Percentiles rank a stretch among this genome's conserved stretches.
These are phyloP conservation scores for Ommatoiulus sabulosus DNA, from an alignment of 2,888 invertebrate species.

Conservation along the genomic window DNA sequence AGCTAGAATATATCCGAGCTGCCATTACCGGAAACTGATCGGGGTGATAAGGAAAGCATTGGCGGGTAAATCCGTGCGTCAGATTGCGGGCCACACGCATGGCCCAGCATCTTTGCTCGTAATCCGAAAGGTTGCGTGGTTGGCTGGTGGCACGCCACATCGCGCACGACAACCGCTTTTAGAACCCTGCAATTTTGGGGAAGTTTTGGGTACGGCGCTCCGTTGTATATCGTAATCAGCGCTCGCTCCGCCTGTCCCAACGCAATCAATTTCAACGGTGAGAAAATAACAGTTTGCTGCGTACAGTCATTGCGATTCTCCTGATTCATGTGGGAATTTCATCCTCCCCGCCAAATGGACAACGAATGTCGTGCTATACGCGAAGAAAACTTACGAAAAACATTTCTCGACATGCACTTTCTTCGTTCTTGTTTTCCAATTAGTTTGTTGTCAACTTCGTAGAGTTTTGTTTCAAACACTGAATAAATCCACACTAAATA, in stretches of 20 bases:
- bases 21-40: constrained; percentile 14
- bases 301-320: no score
- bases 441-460: no score
- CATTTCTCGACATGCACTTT: no score
- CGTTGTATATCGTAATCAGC: constrained; percentile 3
- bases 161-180: not conserved
- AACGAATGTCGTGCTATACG: no score
- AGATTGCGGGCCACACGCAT: not conserved
- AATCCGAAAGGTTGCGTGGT: not conserved
- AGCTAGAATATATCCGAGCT: not conserved
- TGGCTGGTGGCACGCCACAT: not conserved
- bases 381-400: no score
- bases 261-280: not conserved
- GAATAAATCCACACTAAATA: no score
- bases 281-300: not conserved
- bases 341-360: no score
- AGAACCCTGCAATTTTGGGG: not conserved
- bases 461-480: no score
- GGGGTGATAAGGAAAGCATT: not conserved
- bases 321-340: no score
- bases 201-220: not conserved
- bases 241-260: not conserved
- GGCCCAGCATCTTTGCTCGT: not conserved
- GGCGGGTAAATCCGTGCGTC: not conserved
- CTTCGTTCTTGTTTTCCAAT: no score